Conservation (phyloP, 2,113 vertebrate genomes). For the Percopsis transmontana region DNA sequence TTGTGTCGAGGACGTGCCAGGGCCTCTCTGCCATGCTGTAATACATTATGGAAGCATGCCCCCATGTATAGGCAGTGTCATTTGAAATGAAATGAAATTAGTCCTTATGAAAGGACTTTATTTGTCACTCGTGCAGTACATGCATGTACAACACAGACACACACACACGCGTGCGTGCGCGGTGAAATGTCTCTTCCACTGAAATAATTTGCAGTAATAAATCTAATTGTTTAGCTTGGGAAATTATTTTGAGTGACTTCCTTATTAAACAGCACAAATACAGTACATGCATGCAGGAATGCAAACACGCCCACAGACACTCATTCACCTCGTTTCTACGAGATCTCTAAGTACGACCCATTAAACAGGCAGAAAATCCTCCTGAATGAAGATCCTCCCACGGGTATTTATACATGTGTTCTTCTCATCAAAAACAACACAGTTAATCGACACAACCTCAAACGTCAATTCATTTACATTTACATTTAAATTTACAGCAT, state of each 20-base stretch:
- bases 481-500: too few species aligned
- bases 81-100: too few species aligned
- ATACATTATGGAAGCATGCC: slow-evolving; percentile 42
- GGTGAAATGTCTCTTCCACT: too few species aligned
- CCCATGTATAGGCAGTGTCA: slow-evolving; percentile 20
- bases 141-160: slow-evolving; percentile 16
- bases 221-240: slow-evolving; percentile 53
- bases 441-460: too few species aligned
- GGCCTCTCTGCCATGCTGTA: slow-evolving; percentile 26
- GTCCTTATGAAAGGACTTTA: too few species aligned
- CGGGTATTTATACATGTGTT: too few species aligned
- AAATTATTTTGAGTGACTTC: slow-evolving; percentile 52
- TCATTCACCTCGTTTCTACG: background rate
- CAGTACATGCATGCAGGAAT: background rate
- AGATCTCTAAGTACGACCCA: slow-evolving; percentile 10
- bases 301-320: background rate
- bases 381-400: too few species aligned
- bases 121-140: too few species aligned
- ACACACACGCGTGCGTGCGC: too few species aligned
- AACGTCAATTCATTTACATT: too few species aligned
- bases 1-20: slow-evolving; percentile 26
- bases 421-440: too few species aligned
- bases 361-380: too few species aligned
- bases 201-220: slow-evolving; percentile 55
- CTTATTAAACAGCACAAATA: slow-evolving; percentile 29